Evolutionary conservation across 1,140 invertebrate genomes (phyloP).

Genomic region (Stegodyphus mimosarum): DNA sequence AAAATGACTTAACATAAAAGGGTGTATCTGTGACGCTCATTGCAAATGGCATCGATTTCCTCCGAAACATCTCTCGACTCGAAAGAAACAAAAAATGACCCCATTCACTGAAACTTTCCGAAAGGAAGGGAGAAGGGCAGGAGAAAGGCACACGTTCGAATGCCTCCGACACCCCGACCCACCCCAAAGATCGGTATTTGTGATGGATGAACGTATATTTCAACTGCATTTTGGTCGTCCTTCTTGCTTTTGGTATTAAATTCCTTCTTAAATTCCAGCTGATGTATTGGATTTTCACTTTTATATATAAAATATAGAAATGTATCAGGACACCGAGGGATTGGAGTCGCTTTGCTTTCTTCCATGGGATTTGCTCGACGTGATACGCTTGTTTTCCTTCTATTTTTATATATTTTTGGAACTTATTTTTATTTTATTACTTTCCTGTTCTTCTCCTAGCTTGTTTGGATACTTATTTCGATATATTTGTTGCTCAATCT

Average conservation of each 20-base stretch:
- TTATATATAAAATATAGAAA: conserved; percentile 26
- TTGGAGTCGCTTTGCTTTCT: background rate
- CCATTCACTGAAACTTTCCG: conserved; percentile 38
- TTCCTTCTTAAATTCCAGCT: conserved; percentile 43
- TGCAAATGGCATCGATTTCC: conserved; percentile 22
- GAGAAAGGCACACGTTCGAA: conserved; percentile 2
- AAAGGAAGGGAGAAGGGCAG: background rate
- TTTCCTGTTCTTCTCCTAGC: too few species aligned
- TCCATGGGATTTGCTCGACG: background rate
- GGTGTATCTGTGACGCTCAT: conserved; percentile 3
- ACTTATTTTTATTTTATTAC: too few species aligned
- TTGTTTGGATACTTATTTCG: too few species aligned
- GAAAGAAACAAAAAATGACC: conserved; percentile 23
- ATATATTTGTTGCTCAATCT: too few species aligned
- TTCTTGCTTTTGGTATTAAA: conserved; percentile 46
- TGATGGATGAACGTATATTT: conserved; percentile 49
- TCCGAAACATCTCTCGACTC: background rate
- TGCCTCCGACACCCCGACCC: background rate
- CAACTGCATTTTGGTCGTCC: conserved; percentile 12
- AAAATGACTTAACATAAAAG: background rate
- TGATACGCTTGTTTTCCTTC: too few species aligned
- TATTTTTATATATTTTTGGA: too few species aligned
- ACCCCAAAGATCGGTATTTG: conserved; percentile 1
- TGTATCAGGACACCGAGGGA: background rate
- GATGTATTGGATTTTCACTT: conserved; percentile 26